These are phyloP conservation scores for Phalangium opilio DNA, from an alignment of 2,888 invertebrate species.

Conservation along the genomic window DNA sequence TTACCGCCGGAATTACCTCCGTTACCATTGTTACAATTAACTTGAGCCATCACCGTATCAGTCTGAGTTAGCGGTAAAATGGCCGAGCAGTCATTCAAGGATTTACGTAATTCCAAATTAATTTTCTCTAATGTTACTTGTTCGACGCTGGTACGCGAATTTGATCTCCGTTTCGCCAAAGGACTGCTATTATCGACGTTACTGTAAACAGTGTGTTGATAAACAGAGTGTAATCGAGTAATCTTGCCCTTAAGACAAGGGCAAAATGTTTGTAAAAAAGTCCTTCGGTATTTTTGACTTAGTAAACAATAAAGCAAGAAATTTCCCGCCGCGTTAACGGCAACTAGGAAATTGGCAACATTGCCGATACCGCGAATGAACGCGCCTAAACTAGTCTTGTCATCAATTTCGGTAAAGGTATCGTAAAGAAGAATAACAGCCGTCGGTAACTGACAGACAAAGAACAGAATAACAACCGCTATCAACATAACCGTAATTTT, in stretches of 20 bases:
- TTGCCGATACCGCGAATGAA: slow-evolving; percentile 30
- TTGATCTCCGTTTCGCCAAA: no score
- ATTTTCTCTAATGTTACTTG: no score
- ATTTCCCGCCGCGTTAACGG: slow-evolving; percentile 37
- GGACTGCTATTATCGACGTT: slow-evolving; percentile 7
- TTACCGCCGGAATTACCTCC: no score
- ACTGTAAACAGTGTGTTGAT: slow-evolving; percentile 12
- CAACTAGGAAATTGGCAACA: slow-evolving; percentile 35
- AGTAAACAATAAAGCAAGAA: slow-evolving; percentile 38
- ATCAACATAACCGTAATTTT: slow-evolving; percentile 38
- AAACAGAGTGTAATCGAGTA: slow-evolving; percentile 8
- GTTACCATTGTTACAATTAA: no score
- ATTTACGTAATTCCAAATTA: no score
- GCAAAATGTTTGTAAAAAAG: slow-evolving; percentile 23
- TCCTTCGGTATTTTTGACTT: slow-evolving; percentile 33
- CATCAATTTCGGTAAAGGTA: slow-evolving; percentile 22
- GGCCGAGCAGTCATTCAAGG: no score
- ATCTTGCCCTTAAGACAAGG: slow-evolving; percentile 16
- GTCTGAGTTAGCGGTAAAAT: no score
- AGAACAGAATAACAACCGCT: slow-evolving; percentile 37
- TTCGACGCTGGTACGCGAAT: no score
- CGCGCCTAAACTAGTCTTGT: slow-evolving; percentile 24
- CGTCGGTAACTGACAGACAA: slow-evolving; percentile 36
- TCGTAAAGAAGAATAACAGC: slow-evolving; percentile 28
- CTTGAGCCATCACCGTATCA: no score